Evolutionary conservation across 2,113 vertebrate species (phyloP).

Genomic region (Caretta caretta): DNA sequence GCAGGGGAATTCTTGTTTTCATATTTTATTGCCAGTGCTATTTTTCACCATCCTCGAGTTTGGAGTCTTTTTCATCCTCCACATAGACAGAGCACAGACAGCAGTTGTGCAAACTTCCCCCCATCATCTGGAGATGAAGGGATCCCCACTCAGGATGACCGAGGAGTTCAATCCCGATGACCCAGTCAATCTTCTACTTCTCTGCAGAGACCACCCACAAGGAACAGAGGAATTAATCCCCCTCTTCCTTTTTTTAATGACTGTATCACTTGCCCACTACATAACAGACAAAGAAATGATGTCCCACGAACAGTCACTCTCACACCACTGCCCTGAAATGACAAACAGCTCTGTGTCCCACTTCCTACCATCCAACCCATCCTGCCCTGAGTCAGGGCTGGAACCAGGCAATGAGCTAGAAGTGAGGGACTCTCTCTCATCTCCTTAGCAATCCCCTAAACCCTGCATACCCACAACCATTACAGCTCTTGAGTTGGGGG

Average conservation of each 20-base stretch:
- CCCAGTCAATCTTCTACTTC: background rate
- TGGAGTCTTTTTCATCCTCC: background rate
- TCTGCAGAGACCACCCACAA: background rate
- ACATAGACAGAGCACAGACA: background rate
- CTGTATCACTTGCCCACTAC: background rate
- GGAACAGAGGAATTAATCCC: background rate
- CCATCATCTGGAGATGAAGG: background rate
- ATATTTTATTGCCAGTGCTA: background rate
- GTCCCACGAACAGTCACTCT: background rate
- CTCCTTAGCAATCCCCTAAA: background rate
- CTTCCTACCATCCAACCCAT: accelerated
- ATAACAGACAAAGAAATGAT: background rate
- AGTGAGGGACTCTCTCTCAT: background rate
- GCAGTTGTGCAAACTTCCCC: background rate
- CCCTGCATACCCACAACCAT: background rate
- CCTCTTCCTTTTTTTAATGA: background rate
- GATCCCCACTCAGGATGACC: background rate
- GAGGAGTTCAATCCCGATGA: background rate
- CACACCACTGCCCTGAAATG: accelerated
- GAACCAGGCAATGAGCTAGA: background rate
- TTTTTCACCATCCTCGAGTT: background rate
- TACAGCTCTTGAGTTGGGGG: background rate
- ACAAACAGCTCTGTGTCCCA: accelerated
- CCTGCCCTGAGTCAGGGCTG: background rate
- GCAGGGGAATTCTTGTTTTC: background rate